phyloP scores from a whole-genome alignment of 2,797 vertebrate genomes.

The Dicrostonyx torquatus region DNA sequence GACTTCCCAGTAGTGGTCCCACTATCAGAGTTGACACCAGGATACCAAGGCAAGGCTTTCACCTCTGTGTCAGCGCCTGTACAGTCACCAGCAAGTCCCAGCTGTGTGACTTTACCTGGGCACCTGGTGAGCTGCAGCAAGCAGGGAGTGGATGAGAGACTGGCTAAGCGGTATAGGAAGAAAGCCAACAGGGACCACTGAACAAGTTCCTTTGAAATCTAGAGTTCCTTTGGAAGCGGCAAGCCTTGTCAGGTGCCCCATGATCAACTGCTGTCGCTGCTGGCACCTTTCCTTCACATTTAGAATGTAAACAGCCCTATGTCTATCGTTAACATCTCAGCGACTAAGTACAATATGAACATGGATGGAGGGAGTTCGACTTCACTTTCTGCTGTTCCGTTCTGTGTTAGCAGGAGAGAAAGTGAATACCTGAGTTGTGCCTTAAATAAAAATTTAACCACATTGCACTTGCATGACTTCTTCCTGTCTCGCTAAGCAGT shows the following conservation, averaged over 20 bases:
- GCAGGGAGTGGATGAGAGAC: accelerated
- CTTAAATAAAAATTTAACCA: conserved; percentile 20
- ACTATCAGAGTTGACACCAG: neutral
- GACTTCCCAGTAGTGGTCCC: conserved; percentile 48
- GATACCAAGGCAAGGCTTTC: neutral
- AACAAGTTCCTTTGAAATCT: neutral
- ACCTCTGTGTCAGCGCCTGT: neutral
- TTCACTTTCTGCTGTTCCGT: neutral
- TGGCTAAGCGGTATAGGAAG: neutral
- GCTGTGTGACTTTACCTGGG: neutral
- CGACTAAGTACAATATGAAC: neutral
- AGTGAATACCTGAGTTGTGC: neutral
- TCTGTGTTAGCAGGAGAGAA: neutral
- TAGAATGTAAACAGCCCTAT: neutral
- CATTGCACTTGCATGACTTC: neutral
- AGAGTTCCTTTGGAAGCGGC: neutral
- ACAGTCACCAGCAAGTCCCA: neutral
- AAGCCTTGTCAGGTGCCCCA: neutral
- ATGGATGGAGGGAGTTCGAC: neutral
- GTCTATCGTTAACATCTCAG: neutral
- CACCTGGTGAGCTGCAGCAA: neutral
- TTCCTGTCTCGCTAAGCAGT: neutral
- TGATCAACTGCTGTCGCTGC: neutral
- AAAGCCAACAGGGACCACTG: neutral
- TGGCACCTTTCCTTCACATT: neutral